Percentiles rank a stretch among this genome's conserved stretches.
These are phyloP conservation scores for Chondrilla cf. caribensis DNA, from an alignment of 37 sponge, comb jelly and placozoan genomes.

Conservation along the genomic window DNA sequence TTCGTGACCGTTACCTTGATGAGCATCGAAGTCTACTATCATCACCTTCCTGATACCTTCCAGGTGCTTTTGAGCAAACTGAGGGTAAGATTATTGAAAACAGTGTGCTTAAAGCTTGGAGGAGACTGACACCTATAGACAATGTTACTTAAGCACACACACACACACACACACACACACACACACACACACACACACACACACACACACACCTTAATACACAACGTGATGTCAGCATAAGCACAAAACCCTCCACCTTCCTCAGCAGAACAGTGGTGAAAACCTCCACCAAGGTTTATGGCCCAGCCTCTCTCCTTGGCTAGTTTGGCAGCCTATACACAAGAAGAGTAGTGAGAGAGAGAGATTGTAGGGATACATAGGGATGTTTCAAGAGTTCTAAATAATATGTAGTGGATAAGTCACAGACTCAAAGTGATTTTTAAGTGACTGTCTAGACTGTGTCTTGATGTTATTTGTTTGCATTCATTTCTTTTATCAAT, in stretches of 20 bases:
- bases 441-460: too few species aligned
- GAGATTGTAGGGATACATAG: too few species aligned
- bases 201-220: slow-evolving; percentile 54
- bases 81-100: neutral
- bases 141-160: neutral
- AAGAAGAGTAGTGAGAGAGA: too few species aligned
- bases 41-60: slow-evolving; percentile 67
- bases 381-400: too few species aligned
- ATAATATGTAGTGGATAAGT: too few species aligned
- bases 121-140: neutral
- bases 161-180: slow-evolving; percentile 25
- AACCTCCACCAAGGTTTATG: slow-evolving; percentile 92
- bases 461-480: too few species aligned
- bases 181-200: slow-evolving; percentile 11
- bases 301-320: slow-evolving; percentile 92
- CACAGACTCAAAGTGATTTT: too few species aligned
- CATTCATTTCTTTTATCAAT: too few species aligned
- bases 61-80: slow-evolving; percentile 61
- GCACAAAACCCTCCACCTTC: slow-evolving; percentile 91
- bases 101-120: neutral
- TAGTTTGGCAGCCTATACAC: slow-evolving; percentile 68
- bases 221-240: slow-evolving; percentile 90
- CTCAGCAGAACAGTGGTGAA: slow-evolving; percentile 79
- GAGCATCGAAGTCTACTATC: slow-evolving; percentile 90
- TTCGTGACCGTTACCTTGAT: slow-evolving; percentile 95